Percentiles rank a stretch among this genome's conserved stretches.
Conservation (phyloP, 2,113 vertebrate genomes). For the Brienomyrus brachyistius region DNA sequence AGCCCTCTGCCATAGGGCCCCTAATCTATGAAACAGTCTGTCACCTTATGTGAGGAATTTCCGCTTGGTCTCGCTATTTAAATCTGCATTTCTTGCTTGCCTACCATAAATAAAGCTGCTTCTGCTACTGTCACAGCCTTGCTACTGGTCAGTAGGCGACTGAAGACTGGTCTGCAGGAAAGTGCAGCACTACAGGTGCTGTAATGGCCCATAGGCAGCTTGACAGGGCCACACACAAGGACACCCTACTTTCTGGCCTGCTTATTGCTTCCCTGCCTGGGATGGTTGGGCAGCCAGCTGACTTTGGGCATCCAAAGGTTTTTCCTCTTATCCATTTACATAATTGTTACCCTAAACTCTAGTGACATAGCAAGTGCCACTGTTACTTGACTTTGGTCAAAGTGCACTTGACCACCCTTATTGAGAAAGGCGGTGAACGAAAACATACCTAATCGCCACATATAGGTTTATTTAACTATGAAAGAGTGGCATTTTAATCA, state of each 20-base stretch:
- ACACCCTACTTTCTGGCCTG: neutral
- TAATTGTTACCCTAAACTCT: neutral
- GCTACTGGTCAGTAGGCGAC: neutral
- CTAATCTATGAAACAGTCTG: neutral
- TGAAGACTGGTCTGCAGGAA: no score
- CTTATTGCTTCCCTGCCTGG: neutral
- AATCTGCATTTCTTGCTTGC: neutral
- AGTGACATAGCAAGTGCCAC: neutral
- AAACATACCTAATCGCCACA: neutral
- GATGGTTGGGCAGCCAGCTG: neutral
- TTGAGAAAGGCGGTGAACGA: neutral
- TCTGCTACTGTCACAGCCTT: neutral
- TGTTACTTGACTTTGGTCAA: neutral
- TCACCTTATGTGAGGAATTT: neutral
- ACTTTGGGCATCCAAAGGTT: neutral
- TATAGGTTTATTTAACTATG: neutral
- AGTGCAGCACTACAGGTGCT: neutral
- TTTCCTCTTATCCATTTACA: neutral
- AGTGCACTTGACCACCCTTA: neutral
- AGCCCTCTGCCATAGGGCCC: neutral
- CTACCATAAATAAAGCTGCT: neutral
- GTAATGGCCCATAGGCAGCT: neutral
- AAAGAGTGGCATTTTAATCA: neutral
- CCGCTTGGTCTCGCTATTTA: neutral
- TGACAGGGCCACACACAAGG: neutral